Conservation (phyloP, 2,888 invertebrate genomes). For the Bhutanitis thaidina region DNA sequence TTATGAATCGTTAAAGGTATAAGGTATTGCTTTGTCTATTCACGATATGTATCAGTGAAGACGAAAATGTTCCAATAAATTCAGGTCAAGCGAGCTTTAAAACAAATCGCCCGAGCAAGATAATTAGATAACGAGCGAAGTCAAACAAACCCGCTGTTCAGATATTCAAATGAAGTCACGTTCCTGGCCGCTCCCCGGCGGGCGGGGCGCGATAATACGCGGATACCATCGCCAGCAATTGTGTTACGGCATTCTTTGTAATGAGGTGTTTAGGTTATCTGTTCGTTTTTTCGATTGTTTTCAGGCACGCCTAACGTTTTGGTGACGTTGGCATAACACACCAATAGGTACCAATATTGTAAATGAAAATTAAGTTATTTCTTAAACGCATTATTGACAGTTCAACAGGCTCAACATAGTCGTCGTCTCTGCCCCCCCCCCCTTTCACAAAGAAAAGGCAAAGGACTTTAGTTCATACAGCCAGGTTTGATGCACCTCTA, state of each 20-base stretch:
- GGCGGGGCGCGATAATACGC: constrained; percentile 29
- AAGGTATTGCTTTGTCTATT: too few species aligned
- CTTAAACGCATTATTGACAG: too few species aligned
- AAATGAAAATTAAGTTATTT: too few species aligned
- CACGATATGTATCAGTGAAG: too few species aligned
- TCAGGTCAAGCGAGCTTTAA: constrained; percentile 1
- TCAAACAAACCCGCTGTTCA: constrained; percentile 25
- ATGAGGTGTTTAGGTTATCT: not conserved
- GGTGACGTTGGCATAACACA: too few species aligned
- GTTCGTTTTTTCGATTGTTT: not conserved
- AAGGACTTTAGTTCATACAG: too few species aligned
- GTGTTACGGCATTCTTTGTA: not conserved
- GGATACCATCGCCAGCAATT: not conserved
- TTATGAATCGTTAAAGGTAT: too few species aligned
- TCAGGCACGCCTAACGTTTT: not conserved
- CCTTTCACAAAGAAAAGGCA: too few species aligned
- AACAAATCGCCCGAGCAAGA: constrained; percentile 15
- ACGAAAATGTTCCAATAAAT: not conserved
- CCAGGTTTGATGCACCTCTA: too few species aligned
- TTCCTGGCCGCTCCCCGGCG: constrained; percentile 24
- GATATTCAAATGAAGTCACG: constrained; percentile 40
- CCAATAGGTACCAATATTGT: too few species aligned
- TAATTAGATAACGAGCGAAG: constrained; percentile 6
- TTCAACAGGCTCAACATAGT: too few species aligned
- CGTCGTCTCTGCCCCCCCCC: too few species aligned